These are phyloP conservation scores for Delphinapterus leucas DNA, from an alignment of 2,113 vertebrate genomes.

Conservation along the genomic window DNA sequence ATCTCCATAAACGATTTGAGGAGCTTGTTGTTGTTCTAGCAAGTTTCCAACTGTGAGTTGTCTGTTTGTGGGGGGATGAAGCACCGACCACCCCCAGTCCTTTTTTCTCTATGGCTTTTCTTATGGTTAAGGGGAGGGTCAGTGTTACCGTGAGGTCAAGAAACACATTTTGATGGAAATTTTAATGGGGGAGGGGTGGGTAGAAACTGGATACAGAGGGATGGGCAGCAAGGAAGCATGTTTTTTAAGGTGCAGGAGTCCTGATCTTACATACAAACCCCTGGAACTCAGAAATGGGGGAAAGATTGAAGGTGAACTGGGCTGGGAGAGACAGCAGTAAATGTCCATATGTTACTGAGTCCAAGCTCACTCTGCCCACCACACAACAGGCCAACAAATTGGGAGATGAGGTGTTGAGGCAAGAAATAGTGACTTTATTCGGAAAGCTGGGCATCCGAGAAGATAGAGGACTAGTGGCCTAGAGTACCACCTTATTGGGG, in stretches of 20 bases:
- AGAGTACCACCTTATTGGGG: no score
- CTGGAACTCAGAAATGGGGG: not conserved
- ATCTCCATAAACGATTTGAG: not conserved
- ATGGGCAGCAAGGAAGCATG: not conserved
- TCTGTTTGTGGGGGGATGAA: not conserved
- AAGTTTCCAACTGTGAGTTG: not conserved
- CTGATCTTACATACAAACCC: not conserved
- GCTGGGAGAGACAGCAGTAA: no score
- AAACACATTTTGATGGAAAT: not conserved
- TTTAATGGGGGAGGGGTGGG: not conserved
- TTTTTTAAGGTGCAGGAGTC: not conserved
- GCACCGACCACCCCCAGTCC: fast-evolving
- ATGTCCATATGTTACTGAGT: no score
- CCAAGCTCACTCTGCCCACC: no score
- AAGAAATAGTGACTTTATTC: no score
- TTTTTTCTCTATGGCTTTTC: not conserved
- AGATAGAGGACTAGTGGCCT: no score
- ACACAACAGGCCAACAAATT: no score
- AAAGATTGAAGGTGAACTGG: not conserved
- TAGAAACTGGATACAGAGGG: not conserved
- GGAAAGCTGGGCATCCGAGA: no score
- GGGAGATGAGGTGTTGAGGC: no score
- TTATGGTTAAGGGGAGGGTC: not conserved
- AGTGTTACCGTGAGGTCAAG: not conserved
- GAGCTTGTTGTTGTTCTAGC: no score